Base-by-base conservation (phyloP, 2,888 invertebrate species). In the Glyphotaelius pellucidus region DNA sequence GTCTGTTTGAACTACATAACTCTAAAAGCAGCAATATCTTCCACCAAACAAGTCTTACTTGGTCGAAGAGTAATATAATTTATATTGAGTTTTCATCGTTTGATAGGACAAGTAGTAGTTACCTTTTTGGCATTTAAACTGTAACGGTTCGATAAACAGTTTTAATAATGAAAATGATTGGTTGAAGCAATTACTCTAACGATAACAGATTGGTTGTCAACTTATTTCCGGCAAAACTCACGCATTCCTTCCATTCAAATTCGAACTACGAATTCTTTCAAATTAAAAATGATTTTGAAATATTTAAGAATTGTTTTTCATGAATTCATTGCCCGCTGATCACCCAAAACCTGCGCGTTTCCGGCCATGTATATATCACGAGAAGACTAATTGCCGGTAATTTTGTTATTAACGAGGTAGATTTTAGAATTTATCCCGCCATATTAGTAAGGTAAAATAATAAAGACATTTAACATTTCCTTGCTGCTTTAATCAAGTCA, bases 361-460 rank as follows among this genome's bases (percentile, higher is more conserved):
- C 89, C 89, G 89, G 25, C 67, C 25, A 79, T 19, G 79, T 31
- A 79, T 89, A 89, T 19, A 67, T 89, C 42, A 81, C 19, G 25
- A 81, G n/a, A 81, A 81, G 80, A 81, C 90, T 90, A 90, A 90
- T 90, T 90, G 90, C 80, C 12, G 31, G 80, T 81, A 90, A 90
- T 90, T 89, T 90, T 30, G 42, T 80, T 90, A 90, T 90, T 90
- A 81, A 90, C 79, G 80, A 90, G 90, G n/a, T 80, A 90, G 90
- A 90, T 90, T 81, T 38, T 67, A 19, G 7, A 67, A 5, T 67
- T 67, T 80, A 80, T 38, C 9, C 90, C 42, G 90, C 90, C 90
- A 81, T 80, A 47, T 90, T 38, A 83, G 32, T 83, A 90, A 80
- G 52, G 47, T 89, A 42, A 3, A 11, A 89, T 90, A 80, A 80